Base-by-base conservation (phyloP, 2,113 vertebrate genomes). In the Atlantisia rogersi region DNA sequence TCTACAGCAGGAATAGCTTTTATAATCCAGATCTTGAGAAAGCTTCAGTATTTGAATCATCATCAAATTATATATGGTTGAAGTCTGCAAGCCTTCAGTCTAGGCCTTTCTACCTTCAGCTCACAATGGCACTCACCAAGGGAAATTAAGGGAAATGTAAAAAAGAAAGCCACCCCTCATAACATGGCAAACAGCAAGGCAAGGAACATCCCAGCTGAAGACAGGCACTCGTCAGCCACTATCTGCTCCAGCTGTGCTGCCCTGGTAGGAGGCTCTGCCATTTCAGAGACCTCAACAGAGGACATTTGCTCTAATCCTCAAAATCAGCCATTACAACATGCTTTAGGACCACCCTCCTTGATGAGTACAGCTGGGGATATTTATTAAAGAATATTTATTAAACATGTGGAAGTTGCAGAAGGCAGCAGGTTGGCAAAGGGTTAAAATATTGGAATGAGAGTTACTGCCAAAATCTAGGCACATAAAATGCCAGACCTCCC, bases 401-500 rank as follows among this genome's bases (percentile, higher is more conserved):
- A 87, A 50, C 13, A 15, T 6, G 8, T 40, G 11, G 58, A 70
- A 74, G 22, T 48, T 73, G 21, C 28, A 62, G 28, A 25, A 52
- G 6, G 12, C 73, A 11, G 4, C 52, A 74, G 52, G 53, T 82
- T 65, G 10, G 11, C 28, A 18, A 94, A 87, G 53, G 65, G 65
- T 86, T 94, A 86, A 86, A 85, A 83, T 60, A 94, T 32, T 53
- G 12, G 55, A 74, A 84, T n/a, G 13, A 88, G 15, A 76, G 7
- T 21, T 65, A 67, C 67, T 63, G 50, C 69, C 62, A 89, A 77
- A 55, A 39, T 40, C 44, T 29, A 55, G 40, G 60, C 65, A 65
- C 10, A 15, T 59, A 69, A 78, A 79, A 40, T 35, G 16, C 82
- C 82, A 95, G 90, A 94, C 78, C 88, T 95, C 94, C 91, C 86